phyloP scores from a whole-genome alignment of 2,113 vertebrate genomes.

The Hystrix cristata region DNA sequence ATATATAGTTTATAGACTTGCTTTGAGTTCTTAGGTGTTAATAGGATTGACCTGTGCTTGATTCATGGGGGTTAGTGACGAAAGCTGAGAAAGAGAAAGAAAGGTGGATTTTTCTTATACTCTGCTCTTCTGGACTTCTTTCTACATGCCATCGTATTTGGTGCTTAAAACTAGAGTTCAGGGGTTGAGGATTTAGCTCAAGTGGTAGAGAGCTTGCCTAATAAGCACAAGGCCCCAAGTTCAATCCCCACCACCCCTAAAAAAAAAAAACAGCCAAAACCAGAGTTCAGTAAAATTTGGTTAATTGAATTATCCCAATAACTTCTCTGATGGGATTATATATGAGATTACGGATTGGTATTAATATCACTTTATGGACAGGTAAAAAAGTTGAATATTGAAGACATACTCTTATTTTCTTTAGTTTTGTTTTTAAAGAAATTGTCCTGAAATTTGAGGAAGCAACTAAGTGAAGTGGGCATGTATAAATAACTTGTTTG shows the following conservation, averaged over 20 bases:
- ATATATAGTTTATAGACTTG: slow-evolving; percentile 27
- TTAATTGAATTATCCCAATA: slow-evolving; percentile 47
- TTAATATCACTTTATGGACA: neutral
- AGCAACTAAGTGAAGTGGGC: neutral
- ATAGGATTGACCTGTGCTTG: neutral
- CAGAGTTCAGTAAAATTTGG: slow-evolving; percentile 33
- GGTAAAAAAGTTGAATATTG: slow-evolving; percentile 14
- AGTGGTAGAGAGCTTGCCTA: no score
- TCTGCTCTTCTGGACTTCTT: neutral
- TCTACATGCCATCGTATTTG: neutral
- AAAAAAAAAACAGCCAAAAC: no score
- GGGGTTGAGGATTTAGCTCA: no score
- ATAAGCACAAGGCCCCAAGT: no score
- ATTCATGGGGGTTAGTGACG: neutral
- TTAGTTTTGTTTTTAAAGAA: slow-evolving; percentile 64
- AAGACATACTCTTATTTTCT: neutral
- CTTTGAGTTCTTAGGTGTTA: slow-evolving; percentile 17
- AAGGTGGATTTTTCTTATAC: neutral
- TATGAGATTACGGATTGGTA: slow-evolving; percentile 48
- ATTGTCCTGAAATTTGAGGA: slow-evolving; percentile 26
- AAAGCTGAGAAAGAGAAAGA: neutral
- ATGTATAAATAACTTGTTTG: slow-evolving; percentile 38
- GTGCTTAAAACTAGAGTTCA: slow-evolving; percentile 16
- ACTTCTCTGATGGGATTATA: neutral
- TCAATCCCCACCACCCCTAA: no score